Base-by-base conservation (phyloP, 2,113 vertebrate species). In the Sinocyclocheilus rhinocerous region DNA sequence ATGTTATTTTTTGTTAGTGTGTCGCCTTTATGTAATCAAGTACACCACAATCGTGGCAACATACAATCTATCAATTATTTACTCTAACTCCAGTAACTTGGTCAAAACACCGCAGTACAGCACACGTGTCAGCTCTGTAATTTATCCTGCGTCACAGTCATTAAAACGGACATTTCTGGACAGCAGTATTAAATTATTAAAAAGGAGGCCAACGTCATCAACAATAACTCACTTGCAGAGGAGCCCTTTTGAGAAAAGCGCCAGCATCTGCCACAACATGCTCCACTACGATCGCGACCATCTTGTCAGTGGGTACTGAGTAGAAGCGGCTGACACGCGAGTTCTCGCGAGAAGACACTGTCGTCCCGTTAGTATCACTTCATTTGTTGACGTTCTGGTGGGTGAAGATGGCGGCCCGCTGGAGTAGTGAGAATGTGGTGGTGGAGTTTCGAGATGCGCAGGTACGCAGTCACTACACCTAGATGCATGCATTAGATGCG, bases 361-460 rank as follows among this genome's bases (percentile, higher is more conserved):
- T n/a, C 4, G 16, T 20, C 10, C 2, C 45, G 83, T 22, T 45
- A 2, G 1, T 0, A 1, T 92, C 88, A 93, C 91, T 91, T 93
- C 91, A 89, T 70, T 16, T 61, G 73, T 88, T 95, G 93, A 94
- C 93, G 92, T 92, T 91, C 82, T 80, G 73, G 90, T 84, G 39
- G 55, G 7, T 76, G 85, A 95, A 96, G 91, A 99, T 99, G 98
- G 97, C 98, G 91, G 96, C 97, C 45, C 96, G 97, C 91, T 99
- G 98, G 98, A 99, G 97, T 93, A 98, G 97, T n/a, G 98, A 99
- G 95, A 99, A 97, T 93, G 97, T 98, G 89, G 98, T 99, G 95
- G 97, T 98, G 89, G 97, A 99, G 91, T 98, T 99, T 85, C 91
- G 98, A 29, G 98, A 99, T 76, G 96, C 97, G 0, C 97, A 99